Evolutionary conservation across 2,113 vertebrate genomes (phyloP).

Genomic region (Toxotes chatareus): DNA sequence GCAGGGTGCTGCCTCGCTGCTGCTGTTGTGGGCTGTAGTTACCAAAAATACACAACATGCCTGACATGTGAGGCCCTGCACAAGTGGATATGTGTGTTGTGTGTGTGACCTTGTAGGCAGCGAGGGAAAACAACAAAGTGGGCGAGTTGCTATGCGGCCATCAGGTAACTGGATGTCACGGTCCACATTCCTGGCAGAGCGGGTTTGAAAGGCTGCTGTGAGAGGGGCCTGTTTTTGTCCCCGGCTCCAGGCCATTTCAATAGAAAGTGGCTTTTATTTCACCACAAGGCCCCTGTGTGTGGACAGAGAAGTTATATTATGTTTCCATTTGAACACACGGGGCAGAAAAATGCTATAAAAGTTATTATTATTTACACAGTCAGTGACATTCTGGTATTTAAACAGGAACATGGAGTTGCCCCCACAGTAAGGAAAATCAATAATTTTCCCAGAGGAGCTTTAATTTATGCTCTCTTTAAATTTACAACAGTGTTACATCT

Average conservation of each 20-base stretch:
- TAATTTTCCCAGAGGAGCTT: too few species aligned
- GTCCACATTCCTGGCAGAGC: conserved; percentile 69
- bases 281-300: conserved; percentile 32
- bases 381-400: background rate
- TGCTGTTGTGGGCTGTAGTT: conserved; percentile 31
- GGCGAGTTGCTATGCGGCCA: conserved; percentile 64
- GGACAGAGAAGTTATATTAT: background rate
- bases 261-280: conserved; percentile 62
- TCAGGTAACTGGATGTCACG: conserved; percentile 78
- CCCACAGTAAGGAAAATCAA: background rate
- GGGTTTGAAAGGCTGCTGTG: conserved; percentile 65
- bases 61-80: conserved; percentile 59
- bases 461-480: background rate
- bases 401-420: background rate
- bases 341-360: background rate
- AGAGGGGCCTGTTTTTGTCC: conserved; percentile 67
- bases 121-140: conserved; percentile 66
- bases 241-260: conserved; percentile 24
- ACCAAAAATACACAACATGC: conserved; percentile 28
- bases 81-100: conserved; percentile 49
- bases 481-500: background rate
- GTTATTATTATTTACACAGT: conserved; percentile 2
- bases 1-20: conserved; percentile 57
- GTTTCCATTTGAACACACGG: conserved; percentile 14
- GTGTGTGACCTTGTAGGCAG: conserved; percentile 59